Conservation (phyloP, 1,140 invertebrate species). For the Pseudomyrmex sp. region DNA sequence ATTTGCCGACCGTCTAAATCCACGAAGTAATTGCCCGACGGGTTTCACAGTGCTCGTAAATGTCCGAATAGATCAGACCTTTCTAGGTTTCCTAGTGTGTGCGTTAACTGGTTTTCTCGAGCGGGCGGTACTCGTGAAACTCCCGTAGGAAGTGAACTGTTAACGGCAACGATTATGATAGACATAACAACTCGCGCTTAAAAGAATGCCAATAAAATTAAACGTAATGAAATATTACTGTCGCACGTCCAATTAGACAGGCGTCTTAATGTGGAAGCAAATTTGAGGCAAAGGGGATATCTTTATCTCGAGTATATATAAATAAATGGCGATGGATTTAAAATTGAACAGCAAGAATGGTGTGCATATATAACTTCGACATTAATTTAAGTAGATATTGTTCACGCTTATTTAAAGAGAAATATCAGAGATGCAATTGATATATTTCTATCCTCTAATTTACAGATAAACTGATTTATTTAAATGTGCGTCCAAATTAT, state of each 20-base stretch:
- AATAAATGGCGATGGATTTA: constrained; percentile 22
- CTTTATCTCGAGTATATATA: constrained; percentile 14
- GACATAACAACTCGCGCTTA: constrained; percentile 25
- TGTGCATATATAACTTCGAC: background rate
- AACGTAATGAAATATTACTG: constrained; percentile 22
- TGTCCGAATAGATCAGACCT: constrained; percentile 74
- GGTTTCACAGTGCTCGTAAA: constrained; percentile 74
- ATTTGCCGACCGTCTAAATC: constrained; percentile 50
- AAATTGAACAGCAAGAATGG: constrained; percentile 1
- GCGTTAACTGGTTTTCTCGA: constrained; percentile 59
- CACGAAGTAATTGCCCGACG: constrained; percentile 62
- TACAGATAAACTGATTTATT: constrained; percentile 21
- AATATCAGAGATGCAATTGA: background rate
- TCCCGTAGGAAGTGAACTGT: constrained; percentile 54
- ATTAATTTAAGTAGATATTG: constrained; percentile 28
- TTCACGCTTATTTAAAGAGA: background rate
- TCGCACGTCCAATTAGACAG: constrained; percentile 37
- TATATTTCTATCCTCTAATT: background rate
- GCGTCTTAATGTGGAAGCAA: background rate
- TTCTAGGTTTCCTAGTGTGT: constrained; percentile 45
- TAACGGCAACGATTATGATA: constrained; percentile 49
- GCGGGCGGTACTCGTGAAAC: constrained; percentile 56
- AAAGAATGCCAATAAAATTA: constrained; percentile 52
- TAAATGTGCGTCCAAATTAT: too few species aligned
- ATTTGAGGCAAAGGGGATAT: background rate